Evolutionary conservation across 2,113 vertebrate genomes (phyloP).

Genomic region (Riparia riparia): DNA sequence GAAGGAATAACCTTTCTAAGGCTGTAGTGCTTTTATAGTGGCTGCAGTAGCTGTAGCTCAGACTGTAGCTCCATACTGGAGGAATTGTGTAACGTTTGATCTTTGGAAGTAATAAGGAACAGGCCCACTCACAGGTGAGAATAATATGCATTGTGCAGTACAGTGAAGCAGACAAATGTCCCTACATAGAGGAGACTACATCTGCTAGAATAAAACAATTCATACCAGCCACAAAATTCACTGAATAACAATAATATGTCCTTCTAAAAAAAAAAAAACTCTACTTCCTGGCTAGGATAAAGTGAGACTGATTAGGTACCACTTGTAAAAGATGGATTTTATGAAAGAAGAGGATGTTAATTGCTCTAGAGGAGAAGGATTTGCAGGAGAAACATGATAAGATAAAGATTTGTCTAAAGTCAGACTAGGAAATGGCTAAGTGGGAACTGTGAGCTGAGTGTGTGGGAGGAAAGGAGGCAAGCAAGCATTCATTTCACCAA

Average conservation of each 20-base stretch:
- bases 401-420: constrained; percentile 33
- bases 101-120: constrained; percentile 21
- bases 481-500: background rate
- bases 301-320: background rate
- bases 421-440: constrained; percentile 34
- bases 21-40: background rate
- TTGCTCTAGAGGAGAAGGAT: constrained; percentile 5
- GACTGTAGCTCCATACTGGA: background rate
- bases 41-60: constrained; percentile 23
- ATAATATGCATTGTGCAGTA: constrained; percentile 42
- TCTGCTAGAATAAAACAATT: background rate
- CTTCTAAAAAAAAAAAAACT: background rate
- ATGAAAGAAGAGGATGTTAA: background rate
- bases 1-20: constrained; percentile 30
- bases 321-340: constrained; percentile 12
- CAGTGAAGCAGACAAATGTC: background rate
- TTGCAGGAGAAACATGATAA: constrained; percentile 33
- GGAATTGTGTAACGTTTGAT: constrained; percentile 29
- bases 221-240: background rate
- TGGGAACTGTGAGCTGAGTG: background rate
- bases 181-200: background rate
- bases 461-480: constrained; percentile 25
- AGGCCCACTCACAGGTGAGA: constrained; percentile 14
- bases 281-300: background rate
- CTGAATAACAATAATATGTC: background rate